These are phyloP conservation scores for Polymixis flavicincta DNA, from an alignment of 2,888 invertebrate species.

Conservation along the genomic window DNA sequence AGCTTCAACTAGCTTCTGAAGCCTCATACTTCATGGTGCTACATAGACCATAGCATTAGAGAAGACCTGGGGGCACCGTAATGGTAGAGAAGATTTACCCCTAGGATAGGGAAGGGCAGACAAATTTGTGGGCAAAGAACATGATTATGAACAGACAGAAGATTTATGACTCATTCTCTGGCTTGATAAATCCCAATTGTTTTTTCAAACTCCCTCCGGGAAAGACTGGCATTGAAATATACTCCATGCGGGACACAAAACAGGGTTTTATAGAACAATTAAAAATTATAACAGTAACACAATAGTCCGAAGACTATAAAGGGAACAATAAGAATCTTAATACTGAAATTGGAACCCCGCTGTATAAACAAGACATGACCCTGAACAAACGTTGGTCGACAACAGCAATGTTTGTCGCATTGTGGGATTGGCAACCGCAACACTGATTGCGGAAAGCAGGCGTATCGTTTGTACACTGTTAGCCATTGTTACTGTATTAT, in stretches of 20 bases:
- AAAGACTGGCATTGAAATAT: background rate
- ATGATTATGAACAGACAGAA: no score
- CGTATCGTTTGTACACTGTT: background rate
- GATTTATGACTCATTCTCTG: background rate
- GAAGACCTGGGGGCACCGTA: no score
- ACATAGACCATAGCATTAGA: no score
- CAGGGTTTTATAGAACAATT: background rate
- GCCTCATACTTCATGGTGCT: no score
- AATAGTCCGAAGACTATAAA: background rate
- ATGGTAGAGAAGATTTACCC: no score
- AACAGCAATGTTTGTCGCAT: constrained; percentile 35
- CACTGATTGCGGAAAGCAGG: constrained; percentile 40
- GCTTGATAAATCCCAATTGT: background rate
- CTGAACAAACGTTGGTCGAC: constrained; percentile 28
- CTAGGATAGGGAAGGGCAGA: background rate
- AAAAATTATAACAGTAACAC: background rate
- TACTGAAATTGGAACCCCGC: constrained; percentile 14
- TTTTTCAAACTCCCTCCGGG: background rate
- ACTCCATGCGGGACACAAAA: background rate
- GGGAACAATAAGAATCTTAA: background rate
- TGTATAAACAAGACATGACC: constrained; percentile 25
- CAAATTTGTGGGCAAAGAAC: background rate
- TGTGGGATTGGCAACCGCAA: constrained; percentile 40
- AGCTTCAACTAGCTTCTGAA: no score
- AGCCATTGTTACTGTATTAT: no score